Evolutionary conservation across 2,797 vertebrate genomes (phyloP), one percentile per base, ranked within the genome.

Genomic region (Anolis apletophallus): DNA sequence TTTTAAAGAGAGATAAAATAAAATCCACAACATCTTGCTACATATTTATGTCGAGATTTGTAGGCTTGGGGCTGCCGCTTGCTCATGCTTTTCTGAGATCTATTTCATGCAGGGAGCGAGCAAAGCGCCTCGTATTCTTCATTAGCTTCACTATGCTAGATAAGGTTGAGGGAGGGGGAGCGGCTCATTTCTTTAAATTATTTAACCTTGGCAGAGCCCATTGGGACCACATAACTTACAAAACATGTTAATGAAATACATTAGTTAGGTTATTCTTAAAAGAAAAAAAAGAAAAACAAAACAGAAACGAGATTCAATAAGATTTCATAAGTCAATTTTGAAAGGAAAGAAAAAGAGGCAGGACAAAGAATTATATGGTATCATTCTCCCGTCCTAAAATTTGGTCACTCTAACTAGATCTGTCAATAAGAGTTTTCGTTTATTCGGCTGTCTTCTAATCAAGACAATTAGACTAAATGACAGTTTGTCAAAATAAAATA

Each of bases 131-230:
- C 82, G 88, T 90, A 90, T 89, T 94, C 94, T 95, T 95, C 95
- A 95, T 97, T 96, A 96, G 95, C 90, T 93, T 40, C 87, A 89
- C 95, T 94, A 90, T 90, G 92, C 94, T 92, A 94, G 95, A 95
- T 92, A 92, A 95, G 75, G 46, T 59, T 71, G 74, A 19, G 64
- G 73, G 61, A 46, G 72, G n/a, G 29, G 61, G 69, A 71, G 74
- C 92, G 92, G 10, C 92, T 96, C 94, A 94, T 96, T 94, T 93
- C 95, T 92, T 95, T 96, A 96, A 96, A 96, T 97, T 97, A 96
- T 96, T 97, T 96, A 96, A 96, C 96, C 96, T 95, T 95, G 93
- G 88, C 88, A 90, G 91, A 88, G 94, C 95, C 93, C 93, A 90
- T 91, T 93, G 94, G 95, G 94, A 96, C 93, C 88, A 89, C 92